Conservation (phyloP, 2,888 invertebrate genomes). For the Oscheius sp. region DNA sequence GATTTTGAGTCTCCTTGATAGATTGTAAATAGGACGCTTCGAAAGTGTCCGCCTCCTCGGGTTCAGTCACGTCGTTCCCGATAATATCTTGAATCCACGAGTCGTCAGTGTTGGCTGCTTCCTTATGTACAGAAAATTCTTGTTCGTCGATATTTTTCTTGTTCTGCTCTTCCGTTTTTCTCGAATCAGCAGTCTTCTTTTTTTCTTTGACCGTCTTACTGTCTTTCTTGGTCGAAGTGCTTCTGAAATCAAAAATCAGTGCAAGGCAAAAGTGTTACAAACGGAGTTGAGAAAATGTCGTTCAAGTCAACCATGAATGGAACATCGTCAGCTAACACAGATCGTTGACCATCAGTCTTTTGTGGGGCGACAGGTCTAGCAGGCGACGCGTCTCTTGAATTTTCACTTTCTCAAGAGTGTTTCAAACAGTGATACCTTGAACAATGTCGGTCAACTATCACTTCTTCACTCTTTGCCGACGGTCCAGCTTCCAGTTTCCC, state of each 20-base stretch:
- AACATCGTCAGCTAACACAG: background rate
- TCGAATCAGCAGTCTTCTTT: background rate
- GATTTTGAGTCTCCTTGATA: background rate
- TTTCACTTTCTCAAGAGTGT: no score
- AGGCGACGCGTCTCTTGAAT: no score
- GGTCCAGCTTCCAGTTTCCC: no score
- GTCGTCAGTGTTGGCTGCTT: constrained; percentile 19
- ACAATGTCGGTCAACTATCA: no score
- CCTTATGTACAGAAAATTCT: background rate
- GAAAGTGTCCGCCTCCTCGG: constrained; percentile 15
- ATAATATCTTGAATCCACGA: constrained; percentile 43
- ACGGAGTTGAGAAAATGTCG: background rate
- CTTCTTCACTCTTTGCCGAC: no score
- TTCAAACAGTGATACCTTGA: no score
- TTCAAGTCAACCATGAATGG: background rate
- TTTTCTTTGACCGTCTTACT: background rate
- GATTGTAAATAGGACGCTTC: constrained; percentile 21
- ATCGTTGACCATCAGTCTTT: background rate
- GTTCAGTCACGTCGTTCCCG: constrained; percentile 27
- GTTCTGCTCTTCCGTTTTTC: constrained; percentile 1
- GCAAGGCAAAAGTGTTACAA: background rate
- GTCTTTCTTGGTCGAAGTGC: background rate
- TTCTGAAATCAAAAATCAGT: background rate
- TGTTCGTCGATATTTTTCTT: constrained; percentile 10
- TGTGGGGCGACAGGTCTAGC: no score